Evolutionary conservation across 2,113 vertebrate species (phyloP).

Genomic region (Limanda limanda): DNA sequence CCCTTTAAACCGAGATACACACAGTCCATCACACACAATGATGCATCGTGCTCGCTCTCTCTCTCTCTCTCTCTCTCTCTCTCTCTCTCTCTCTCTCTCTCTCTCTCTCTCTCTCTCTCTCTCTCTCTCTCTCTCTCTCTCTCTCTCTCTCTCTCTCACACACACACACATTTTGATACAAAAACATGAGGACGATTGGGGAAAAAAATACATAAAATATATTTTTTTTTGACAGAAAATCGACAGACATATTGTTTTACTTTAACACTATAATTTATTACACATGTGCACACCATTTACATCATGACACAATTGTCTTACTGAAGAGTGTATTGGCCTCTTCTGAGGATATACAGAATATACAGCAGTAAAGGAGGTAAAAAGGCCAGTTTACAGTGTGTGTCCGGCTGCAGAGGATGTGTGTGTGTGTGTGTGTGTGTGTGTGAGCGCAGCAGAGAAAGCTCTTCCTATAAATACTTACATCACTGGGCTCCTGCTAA

Average conservation of each 20-base stretch:
- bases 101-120: not conserved
- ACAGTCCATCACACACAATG: slow-evolving; percentile 34
- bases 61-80: not conserved
- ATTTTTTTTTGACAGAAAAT: too few species aligned
- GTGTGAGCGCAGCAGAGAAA: slow-evolving; percentile 39
- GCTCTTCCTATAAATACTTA: slow-evolving; percentile 71
- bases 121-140: not conserved
- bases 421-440: too few species aligned
- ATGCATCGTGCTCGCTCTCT: slow-evolving; percentile 1
- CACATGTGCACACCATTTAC: not conserved
- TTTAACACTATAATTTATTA: not conserved
- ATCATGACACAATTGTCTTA: not conserved
- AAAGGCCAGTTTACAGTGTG: not conserved
- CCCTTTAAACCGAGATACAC: slow-evolving; percentile 73
- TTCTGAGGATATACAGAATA: too few species aligned
- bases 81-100: slow-evolving; percentile 1
- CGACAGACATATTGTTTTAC: too few species aligned
- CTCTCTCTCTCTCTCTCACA: not conserved
- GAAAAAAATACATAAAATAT: too few species aligned
- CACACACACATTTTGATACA: not conserved
- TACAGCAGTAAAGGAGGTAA: not conserved
- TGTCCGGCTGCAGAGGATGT: slow-evolving; percentile 49
- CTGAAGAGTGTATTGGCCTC: too few species aligned
- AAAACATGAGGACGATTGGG: not conserved
- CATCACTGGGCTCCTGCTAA: slow-evolving; percentile 71